Evolutionary conservation across 2,888 invertebrate species (phyloP).

Genomic region (Azorinus chamasolen): DNA sequence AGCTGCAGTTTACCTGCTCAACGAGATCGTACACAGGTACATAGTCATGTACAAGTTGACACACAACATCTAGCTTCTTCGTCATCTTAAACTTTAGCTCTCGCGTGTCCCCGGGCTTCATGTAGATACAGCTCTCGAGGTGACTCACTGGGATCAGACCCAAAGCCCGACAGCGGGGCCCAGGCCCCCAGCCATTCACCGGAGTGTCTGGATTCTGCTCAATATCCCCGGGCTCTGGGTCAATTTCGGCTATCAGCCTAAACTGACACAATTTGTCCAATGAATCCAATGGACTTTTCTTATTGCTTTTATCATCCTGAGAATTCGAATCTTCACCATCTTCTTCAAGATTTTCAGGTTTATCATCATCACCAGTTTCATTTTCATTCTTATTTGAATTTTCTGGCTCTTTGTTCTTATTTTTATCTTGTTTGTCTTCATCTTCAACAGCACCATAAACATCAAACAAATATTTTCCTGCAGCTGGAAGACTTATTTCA

Average conservation of each 20-base stretch:
- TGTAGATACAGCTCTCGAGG: slow-evolving; percentile 61
- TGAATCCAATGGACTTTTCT: neutral
- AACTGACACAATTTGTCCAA: slow-evolving; percentile 55
- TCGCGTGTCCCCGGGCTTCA: slow-evolving; percentile 57
- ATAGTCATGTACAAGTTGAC: slow-evolving; percentile 55
- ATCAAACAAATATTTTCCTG: slow-evolving; percentile 66
- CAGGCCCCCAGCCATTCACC: slow-evolving; percentile 70
- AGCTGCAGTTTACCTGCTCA: slow-evolving; percentile 55
- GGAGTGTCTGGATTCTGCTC: slow-evolving; percentile 64
- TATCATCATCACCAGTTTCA: slow-evolving; percentile 14
- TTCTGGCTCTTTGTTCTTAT: slow-evolving; percentile 3
- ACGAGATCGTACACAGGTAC: slow-evolving; percentile 56
- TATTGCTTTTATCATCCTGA: neutral
- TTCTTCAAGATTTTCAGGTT: neutral
- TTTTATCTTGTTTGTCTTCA: slow-evolving; percentile 6
- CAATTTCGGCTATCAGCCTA: slow-evolving; percentile 54
- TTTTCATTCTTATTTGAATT: neutral
- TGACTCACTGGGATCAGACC: slow-evolving; percentile 63
- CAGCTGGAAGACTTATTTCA: slow-evolving; percentile 60
- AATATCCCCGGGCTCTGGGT: slow-evolving; percentile 45
- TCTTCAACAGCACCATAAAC: slow-evolving; percentile 32
- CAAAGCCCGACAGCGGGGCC: slow-evolving; percentile 49
- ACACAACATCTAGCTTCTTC: slow-evolving; percentile 57
- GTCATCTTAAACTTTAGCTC: slow-evolving; percentile 59
- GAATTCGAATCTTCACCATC: neutral